phyloP scores from a whole-genome alignment of 2,113 vertebrate species.

The Rhombomys opimus region DNA sequence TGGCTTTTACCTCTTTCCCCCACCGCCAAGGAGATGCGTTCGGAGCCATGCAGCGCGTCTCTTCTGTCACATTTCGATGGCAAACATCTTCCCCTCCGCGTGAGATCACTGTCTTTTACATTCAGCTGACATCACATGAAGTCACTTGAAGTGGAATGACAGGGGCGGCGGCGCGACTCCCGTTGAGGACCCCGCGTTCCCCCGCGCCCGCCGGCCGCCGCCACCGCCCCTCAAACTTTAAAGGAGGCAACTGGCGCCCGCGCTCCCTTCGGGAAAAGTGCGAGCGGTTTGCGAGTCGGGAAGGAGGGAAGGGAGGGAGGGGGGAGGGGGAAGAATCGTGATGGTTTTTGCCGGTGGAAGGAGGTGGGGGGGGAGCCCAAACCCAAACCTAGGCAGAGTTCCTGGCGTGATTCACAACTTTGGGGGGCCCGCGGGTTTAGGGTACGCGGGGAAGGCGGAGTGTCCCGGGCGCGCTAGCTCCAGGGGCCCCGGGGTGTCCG shows the following conservation, averaged over 20 bases:
- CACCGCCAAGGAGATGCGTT: constrained; percentile 87
- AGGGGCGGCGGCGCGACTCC: constrained; percentile 86
- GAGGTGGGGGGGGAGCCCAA: constrained; percentile 76
- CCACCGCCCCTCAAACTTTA: constrained; percentile 83
- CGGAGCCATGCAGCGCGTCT: constrained; percentile 88
- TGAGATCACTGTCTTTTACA: constrained; percentile 92
- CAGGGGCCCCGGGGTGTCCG: constrained; percentile 59
- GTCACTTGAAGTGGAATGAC: constrained; percentile 92
- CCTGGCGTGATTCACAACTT: constrained; percentile 81
- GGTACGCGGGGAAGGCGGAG: constrained; percentile 44
- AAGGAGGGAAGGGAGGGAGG: constrained; percentile 78
- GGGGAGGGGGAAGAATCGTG: constrained; percentile 81
- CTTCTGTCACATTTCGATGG: constrained; percentile 93
- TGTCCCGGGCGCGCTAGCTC: constrained; percentile 27
- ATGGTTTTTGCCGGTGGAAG: constrained; percentile 81
- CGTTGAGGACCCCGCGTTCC: constrained; percentile 80
- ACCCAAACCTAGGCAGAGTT: constrained; percentile 78
- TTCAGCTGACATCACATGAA: constrained; percentile 94
- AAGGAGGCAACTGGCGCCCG: constrained; percentile 81
- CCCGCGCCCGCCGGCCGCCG: constrained; percentile 77
- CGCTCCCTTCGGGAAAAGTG: constrained; percentile 81
- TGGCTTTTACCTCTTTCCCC: constrained; percentile 87
- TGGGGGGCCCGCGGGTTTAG: constrained; percentile 67
- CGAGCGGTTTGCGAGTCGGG: constrained; percentile 79
- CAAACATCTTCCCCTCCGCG: constrained; percentile 91